These are phyloP conservation scores for Drymodes brunneopygia DNA, from an alignment of 2,113 vertebrate genomes.

Conservation along the genomic window DNA sequence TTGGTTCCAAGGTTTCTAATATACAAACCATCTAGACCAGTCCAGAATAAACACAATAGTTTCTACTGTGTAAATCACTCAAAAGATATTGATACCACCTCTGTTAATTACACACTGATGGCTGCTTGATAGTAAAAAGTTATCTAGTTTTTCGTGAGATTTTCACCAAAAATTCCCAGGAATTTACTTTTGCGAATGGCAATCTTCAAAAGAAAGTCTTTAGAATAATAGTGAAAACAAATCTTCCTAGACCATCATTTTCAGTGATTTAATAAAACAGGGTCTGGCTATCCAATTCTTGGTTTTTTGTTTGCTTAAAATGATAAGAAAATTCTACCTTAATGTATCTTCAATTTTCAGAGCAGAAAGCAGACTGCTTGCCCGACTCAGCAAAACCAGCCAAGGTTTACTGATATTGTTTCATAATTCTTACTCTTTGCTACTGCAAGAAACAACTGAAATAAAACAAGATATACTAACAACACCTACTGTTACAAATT, in stretches of 20 bases:
- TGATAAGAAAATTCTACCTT: neutral
- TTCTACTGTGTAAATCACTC: neutral
- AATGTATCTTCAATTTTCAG: neutral
- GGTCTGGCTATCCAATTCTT: neutral
- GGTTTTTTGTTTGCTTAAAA: neutral
- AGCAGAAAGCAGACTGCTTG: neutral
- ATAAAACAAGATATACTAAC: neutral
- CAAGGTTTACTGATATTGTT: neutral
- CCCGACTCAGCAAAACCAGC: neutral
- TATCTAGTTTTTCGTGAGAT: neutral
- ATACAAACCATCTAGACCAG: neutral
- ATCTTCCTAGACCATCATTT: neutral
- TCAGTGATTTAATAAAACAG: neutral
- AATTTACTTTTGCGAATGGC: neutral
- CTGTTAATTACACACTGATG: neutral
- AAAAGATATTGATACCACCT: neutral
- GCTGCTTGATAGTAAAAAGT: neutral
- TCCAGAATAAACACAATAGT: neutral
- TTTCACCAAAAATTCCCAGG: neutral
- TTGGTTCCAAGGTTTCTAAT: neutral
- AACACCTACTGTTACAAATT: constrained; percentile 13
- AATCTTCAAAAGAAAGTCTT: neutral
- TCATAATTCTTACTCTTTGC: constrained; percentile 7
- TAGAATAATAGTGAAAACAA: neutral
- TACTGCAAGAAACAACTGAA: neutral